Conservation (phyloP, 2,888 invertebrate genomes). For the Thymelicus acteon region DNA sequence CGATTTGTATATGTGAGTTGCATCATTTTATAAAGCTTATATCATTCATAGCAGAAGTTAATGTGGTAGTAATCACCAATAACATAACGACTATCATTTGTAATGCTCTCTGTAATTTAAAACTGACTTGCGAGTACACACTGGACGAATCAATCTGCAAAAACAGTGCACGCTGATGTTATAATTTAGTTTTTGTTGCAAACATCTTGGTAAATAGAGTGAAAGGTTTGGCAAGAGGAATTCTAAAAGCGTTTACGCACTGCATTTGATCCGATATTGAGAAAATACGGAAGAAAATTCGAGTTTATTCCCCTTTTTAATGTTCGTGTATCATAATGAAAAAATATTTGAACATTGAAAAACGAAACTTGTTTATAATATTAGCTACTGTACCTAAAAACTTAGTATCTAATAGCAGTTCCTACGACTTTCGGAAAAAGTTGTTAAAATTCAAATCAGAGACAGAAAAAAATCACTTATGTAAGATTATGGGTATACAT, state of each 20-base stretch:
- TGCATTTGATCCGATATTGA: too few species aligned
- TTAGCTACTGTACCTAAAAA: too few species aligned
- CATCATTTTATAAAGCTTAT: slow-evolving; percentile 24
- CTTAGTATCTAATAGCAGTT: too few species aligned
- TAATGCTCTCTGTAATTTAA: slow-evolving; percentile 14
- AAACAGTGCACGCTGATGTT: slow-evolving; percentile 7
- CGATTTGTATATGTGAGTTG: slow-evolving; percentile 2
- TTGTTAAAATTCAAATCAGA: too few species aligned
- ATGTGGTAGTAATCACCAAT: slow-evolving; percentile 25
- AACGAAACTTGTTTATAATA: too few species aligned
- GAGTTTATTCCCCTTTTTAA: too few species aligned
- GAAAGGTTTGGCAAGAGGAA: slow-evolving; percentile 1
- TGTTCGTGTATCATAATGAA: too few species aligned
- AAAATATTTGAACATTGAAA: too few species aligned
- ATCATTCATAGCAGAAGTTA: slow-evolving; percentile 6
- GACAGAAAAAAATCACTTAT: too few species aligned
- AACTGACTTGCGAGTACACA: slow-evolving; percentile 6
- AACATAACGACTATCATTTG: slow-evolving; percentile 25
- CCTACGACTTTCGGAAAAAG: too few species aligned
- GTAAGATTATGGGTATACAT: too few species aligned
- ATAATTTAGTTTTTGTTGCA: slow-evolving; percentile 10
- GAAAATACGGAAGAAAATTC: too few species aligned
- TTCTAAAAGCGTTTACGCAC: not conserved
- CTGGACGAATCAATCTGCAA: slow-evolving; percentile 5
- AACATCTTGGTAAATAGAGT: not conserved